A percentile compares a stretch with the other conserved stretches of the same genome.
phyloP scores from a whole-genome alignment of 2,113 vertebrate species.

The Brachionichthys hirsutus region DNA sequence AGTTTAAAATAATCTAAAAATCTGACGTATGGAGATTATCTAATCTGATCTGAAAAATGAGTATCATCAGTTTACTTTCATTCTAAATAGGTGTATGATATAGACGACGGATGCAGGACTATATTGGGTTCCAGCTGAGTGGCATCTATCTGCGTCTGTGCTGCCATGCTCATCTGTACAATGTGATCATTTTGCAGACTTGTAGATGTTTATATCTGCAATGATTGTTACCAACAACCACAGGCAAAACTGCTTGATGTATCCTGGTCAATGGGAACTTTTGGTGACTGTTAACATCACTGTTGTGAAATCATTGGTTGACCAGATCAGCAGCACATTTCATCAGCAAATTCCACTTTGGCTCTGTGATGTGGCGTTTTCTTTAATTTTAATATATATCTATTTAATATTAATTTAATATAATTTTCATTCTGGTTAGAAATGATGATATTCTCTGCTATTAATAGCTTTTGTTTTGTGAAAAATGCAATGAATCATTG shows the following conservation, averaged over 20 bases:
- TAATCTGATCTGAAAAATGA: too few species aligned
- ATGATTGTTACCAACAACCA: not conserved
- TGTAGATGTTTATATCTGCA: slow-evolving; percentile 1
- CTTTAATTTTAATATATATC: too few species aligned
- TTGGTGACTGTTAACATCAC: not conserved
- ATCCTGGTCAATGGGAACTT: not conserved
- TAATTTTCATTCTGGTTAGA: slow-evolving; percentile 8
- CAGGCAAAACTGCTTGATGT: not conserved
- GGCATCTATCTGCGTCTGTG: slow-evolving; percentile 4
- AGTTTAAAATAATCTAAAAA: too few species aligned
- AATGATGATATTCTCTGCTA: slow-evolving; percentile 17
- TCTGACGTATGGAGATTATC: too few species aligned
- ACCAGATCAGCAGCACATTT: not conserved
- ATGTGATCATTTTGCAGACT: slow-evolving; percentile 10
- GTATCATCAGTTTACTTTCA: too few species aligned
- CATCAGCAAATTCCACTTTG: not conserved
- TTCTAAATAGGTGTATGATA: too few species aligned
- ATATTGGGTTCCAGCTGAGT: too few species aligned
- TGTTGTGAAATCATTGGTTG: not conserved
- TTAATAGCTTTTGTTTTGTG: slow-evolving; percentile 36
- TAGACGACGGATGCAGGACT: too few species aligned
- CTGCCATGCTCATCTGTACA: slow-evolving; percentile 16
- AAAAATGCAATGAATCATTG: slow-evolving; percentile 47
- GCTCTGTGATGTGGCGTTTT: not conserved
- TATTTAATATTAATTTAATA: not conserved